phyloP scores from a whole-genome alignment of 2,113 vertebrate genomes.

The Nymphicus hollandicus region DNA sequence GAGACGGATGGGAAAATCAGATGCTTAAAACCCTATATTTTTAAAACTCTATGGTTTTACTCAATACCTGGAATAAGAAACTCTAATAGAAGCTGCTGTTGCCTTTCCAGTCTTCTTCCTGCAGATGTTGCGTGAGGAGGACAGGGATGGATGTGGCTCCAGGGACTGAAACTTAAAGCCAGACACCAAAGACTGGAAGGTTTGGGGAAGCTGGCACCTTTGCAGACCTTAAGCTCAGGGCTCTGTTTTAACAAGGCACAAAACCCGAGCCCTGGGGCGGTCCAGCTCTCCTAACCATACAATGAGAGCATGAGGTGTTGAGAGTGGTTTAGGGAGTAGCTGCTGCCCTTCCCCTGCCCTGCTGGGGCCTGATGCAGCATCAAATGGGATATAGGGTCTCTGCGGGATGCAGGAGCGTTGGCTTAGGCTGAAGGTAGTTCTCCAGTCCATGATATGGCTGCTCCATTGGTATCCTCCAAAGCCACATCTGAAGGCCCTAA shows the following conservation, averaged over 20 bases:
- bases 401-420: accelerated
- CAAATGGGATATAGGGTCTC: accelerated
- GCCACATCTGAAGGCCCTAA: background rate
- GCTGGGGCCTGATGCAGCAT: accelerated
- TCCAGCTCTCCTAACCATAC: background rate
- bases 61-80: background rate
- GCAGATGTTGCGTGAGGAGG: background rate
- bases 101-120: background rate
- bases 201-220: background rate
- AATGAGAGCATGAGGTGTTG: accelerated
- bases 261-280: accelerated
- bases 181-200: background rate
- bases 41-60: background rate
- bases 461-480: background rate
- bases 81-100: background rate
- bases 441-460: accelerated
- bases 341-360: background rate
- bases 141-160: background rate
- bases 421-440: background rate
- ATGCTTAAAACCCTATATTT: background rate
- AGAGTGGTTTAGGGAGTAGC: background rate
- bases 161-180: background rate
- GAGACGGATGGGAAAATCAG: background rate
- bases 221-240: background rate
- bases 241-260: background rate